Percentiles rank a stretch among this genome's conserved stretches.
Conservation (phyloP, 2,113 vertebrate genomes). For the Boulengeromyrus knoepffleri region DNA sequence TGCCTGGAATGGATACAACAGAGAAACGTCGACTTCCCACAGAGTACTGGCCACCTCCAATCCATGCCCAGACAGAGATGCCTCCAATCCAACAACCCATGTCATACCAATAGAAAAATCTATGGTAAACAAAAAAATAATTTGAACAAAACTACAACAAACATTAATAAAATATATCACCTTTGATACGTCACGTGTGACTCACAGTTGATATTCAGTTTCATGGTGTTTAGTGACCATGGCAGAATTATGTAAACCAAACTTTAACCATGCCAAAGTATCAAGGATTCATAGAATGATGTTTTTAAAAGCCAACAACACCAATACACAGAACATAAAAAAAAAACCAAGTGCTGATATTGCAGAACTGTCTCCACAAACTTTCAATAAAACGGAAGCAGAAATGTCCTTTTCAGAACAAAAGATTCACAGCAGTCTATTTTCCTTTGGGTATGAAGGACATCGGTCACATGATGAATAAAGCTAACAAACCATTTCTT, state of each 20-base stretch:
- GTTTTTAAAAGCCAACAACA: neutral
- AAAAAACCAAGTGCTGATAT: neutral
- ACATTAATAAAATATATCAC: neutral
- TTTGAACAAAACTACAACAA: neutral
- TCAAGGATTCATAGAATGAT: neutral
- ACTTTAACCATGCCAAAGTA: neutral
- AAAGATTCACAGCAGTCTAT: neutral
- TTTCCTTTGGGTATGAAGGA: neutral
- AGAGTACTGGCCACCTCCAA: neutral
- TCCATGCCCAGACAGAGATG: neutral
- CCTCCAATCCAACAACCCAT: neutral
- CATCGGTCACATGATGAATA: neutral
- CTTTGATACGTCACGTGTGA: neutral
- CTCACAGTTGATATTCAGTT: neutral
- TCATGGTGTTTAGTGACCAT: neutral
- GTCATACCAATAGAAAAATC: neutral
- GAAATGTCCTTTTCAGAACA: neutral
- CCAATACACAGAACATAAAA: neutral
- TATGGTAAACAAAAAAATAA: neutral
- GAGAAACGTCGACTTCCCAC: neutral
- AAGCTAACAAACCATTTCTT: neutral
- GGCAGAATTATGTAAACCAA: neutral
- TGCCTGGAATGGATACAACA: conserved; percentile 42
- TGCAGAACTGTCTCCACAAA: neutral
- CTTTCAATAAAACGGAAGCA: neutral